Evolutionary conservation across 2,113 vertebrate genomes (phyloP), one percentile per base, ranked within the genome.

Genomic region (Sceloporus undulatus): DNA sequence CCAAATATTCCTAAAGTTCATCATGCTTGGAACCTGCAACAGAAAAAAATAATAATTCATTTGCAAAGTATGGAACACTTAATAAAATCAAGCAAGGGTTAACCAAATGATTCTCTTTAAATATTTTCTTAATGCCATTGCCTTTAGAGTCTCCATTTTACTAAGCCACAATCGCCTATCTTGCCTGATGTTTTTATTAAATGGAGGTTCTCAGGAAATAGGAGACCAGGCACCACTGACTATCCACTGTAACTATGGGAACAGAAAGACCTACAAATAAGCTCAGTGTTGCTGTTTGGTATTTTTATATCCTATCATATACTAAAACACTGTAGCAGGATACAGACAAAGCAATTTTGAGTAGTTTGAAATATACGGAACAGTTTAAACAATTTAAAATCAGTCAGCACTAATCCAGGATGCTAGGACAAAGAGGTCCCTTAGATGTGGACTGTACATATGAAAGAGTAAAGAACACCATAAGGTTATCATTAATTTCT

Each of bases 1-100:
- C 11, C 0, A 9, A 80, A 62, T 34, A 48, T 29, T 66, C 92
- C 96, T 99, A 99, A 95, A 99, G 98, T 95, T 99, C 98, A 96
- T 99, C 98, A 0, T 97, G 98, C 42, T 87, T 94, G 78, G 92
- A 90, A 92, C 94, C 98, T 98, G 92, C 13, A 93, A 89, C 68
- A 71, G 38, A 85, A 48, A 75, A 91, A 89, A 88, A 62, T n/a
- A 48, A 71, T 9, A 68, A 82, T 62, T 87, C 16, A 59, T 82
- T 82, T 16, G 76, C 73, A 54, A 27, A 40, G 16, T n/a, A 83
- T 2, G 75, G 9, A 1, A 54, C 7, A 66, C 2, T 25, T 25
- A 14, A 7, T 23, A 83, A 40, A 54, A 29, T 42, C 79, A 82
- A 5, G n/a, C 6, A 74, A 62, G 74, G 11, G 21, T 19, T 40